Base-by-base conservation (phyloP, 2,113 vertebrate genomes). In the Esox niger region DNA sequence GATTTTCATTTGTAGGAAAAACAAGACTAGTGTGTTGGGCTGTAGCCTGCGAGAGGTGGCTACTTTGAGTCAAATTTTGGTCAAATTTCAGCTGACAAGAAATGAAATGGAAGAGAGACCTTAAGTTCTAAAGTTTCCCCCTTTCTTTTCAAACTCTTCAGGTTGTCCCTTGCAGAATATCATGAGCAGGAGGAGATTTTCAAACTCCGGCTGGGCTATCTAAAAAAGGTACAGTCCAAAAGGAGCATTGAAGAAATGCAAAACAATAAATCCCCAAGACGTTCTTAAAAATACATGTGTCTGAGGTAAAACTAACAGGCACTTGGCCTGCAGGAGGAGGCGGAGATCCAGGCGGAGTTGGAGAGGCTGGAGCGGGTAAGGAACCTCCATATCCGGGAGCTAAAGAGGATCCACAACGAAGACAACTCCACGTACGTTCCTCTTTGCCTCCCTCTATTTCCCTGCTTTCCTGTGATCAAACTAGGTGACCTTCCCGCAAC, bases 181-280 rank as follows among this genome's bases (percentile, higher is more conserved):
- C 95, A 97, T 1, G 95, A 96, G 84, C 96, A 98, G 83, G 96
- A 98, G 67, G 96, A 98, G 86, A 98, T 98, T 77, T 98, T 98
- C 84, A 98, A 97, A 88, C 94, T 98, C 64, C 89, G 95, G 87
- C 89, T 98, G 78, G 95, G 95, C 79, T 94, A 96, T 79, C 90
- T 98, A 79, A 98, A 98, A 92, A 98, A 98, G 93, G 96, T 97
- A 52, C 8, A 13, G n/a, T 46, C 15, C 11, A 7, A 32, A 25
- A 32, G 15, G 20, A 27, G 20, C 35, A 33, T 33, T 1, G 35
- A 4, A 15, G 35, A 43, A 43, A 43, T 15, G 35, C 35, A 43
- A 43, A 13, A 15, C 35, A 43, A 43, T 43, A 43, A 43, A 43
- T 43, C 35, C 35, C 11, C 47, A 52, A 6, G 7, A 52, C 47